Evolutionary conservation across 2,797 vertebrate species (phyloP).

Genomic region (Macrochelys suwanniensis): DNA sequence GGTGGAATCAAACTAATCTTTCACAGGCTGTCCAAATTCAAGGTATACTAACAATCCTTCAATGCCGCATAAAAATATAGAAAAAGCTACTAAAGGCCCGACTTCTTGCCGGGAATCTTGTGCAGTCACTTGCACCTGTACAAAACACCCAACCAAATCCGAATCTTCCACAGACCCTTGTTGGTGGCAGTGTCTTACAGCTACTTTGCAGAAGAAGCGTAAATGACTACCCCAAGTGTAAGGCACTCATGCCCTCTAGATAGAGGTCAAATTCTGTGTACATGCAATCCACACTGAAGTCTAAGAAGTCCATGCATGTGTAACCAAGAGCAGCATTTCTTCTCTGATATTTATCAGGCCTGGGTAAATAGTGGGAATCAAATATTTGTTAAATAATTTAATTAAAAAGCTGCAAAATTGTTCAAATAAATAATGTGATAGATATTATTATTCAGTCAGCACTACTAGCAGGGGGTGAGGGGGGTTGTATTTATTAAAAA

Average conservation of each 20-base stretch:
- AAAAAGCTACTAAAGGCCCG: background rate
- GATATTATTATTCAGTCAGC: background rate
- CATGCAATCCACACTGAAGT: background rate
- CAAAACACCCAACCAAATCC: background rate
- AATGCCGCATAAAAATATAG: background rate
- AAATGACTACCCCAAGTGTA: background rate
- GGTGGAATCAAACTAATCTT: background rate
- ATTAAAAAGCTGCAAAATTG: background rate
- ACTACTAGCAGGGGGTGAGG: accelerated
- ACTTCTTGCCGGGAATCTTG: background rate
- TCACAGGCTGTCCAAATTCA: background rate
- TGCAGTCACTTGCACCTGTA: background rate
- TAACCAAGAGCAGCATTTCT: background rate
- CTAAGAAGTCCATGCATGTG: background rate
- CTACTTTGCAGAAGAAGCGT: background rate
- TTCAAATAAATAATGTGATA: background rate
- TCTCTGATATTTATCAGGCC: background rate
- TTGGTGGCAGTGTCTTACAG: background rate
- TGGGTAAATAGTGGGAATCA: background rate
- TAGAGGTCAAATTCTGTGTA: background rate
- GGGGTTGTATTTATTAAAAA: background rate
- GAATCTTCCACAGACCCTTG: background rate
- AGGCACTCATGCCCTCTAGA: background rate
- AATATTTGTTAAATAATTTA: background rate
- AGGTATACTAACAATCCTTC: background rate